Base-by-base conservation (phyloP, 2,797 vertebrate genomes). In the Phylloscopus collybita region DNA sequence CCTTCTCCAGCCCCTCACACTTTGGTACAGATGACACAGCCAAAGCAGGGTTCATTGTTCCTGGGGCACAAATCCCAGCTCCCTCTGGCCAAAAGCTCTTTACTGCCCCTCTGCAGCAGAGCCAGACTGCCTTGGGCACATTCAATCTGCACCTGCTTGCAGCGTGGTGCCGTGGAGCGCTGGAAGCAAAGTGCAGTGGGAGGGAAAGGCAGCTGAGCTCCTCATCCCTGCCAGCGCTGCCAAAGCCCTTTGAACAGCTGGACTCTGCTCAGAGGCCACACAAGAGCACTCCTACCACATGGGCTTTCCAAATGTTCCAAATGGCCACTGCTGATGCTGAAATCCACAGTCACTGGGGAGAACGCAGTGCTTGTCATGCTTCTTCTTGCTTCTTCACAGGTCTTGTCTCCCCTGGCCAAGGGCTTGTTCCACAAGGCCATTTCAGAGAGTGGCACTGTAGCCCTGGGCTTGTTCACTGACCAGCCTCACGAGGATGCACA, bases 341-440 rank as follows among this genome's bases (percentile, higher is more conserved):
- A 38, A 74, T 62, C 54, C 13, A 3, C n/a, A 66, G 23, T 6
- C 62, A 14, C 32, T n/a, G 14, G 19, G 32, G 25, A 64, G 40
- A 86, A 36, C 6, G 13, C 9, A 44, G 16, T 11, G 18, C 42
- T 79, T 53, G 17, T 22, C 69, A 26, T 47, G 25, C 54, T 59
- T 26, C 18, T 29, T 74, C 50, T 74, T 86, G 53, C 13, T 13
- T 88, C 93, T 89, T 61, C 83, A 34, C 95, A 99, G 98, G 75
- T 98, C 45, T 83, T 99, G 42, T 98, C 98, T 92, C 98, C 98
- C 25, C 90, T 98, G 94, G 96, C 98, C 5, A 96, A 97, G 54
- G 98, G 98, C 36, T 94, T 99, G 66, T 99, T 99, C 96, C 98
- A 99, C 21, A 98, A 94, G 93, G 98, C 98, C 22, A 98, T 99